Base-by-base conservation (phyloP, 2,797 vertebrate genomes). In the Agapornis canus region DNA sequence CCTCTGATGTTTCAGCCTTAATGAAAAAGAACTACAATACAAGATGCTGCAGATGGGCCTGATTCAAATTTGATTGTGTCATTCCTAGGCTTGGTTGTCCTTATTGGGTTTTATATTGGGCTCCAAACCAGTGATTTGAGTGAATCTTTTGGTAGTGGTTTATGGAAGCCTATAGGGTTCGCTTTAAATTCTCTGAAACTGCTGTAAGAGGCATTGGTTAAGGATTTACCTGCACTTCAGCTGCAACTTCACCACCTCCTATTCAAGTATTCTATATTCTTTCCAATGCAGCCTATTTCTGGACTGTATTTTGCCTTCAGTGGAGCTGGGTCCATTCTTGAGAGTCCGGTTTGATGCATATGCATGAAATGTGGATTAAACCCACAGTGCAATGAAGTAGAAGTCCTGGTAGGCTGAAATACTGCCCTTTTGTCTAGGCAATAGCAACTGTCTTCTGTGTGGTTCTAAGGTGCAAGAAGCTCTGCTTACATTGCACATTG, bases 351-450 rank as follows among this genome's bases (percentile, higher is more conserved):
- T 80, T 14, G 60, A 27, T 64, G 51, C 7, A 0, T 7, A 2
- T 2, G 27, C 25, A 39, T 10, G 60, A 61, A 52, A 48, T 37
- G 11, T 17, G 56, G 13, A 9, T 72, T 43, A 52, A 85, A 49
- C 32, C 6, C 15, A 3, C 11, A 13, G 40, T 11, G 27, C 22
- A 0, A 1, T 11, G 63, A 47, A 7, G 35, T 20, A 2, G 2
- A 70, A 89, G 75, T 43, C 40, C 17, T 21, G 14, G 2, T 13
- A 57, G 59, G 27, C 47, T 75, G 69, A 32, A 12, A 18, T 1
- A 4, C 6, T 49, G 31, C 1, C 13, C 18, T 17, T 54, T 13
- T 40, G 29, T 65, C 22, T 23, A 3, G 31, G 23, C 1, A 3
- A 1, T 29, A 12, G 45, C 35, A 29, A 19, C 20, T 31, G 87